Conservation (phyloP, 2,797 vertebrate genomes). For the Merluccius polli region DNA sequence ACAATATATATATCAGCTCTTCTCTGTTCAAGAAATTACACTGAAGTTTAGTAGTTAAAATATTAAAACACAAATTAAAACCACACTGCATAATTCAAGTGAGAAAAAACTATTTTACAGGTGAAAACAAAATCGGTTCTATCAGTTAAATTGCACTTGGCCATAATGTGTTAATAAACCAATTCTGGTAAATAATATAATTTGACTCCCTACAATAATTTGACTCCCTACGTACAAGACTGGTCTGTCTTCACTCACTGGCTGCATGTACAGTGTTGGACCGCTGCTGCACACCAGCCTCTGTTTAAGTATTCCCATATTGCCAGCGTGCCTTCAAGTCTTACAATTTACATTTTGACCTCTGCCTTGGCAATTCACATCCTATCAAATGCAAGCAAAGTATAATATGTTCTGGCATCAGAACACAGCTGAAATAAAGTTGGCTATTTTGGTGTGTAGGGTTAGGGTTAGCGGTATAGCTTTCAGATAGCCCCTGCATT, state of each 20-base stretch:
- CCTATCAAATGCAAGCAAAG: constrained; percentile 43
- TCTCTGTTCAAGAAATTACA: not conserved
- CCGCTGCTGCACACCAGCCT: constrained; percentile 38
- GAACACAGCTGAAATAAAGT: constrained; percentile 52
- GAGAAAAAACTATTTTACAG: not conserved
- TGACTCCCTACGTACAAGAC: constrained; percentile 26
- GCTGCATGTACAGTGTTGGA: constrained; percentile 21
- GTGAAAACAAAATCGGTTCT: not conserved
- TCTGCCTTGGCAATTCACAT: constrained; percentile 47
- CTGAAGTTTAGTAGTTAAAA: not conserved
- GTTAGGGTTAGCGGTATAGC: too few relatives aligned
- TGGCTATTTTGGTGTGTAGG: constrained; percentile 23
- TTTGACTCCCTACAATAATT: constrained; percentile 40
- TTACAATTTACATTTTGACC: constrained; percentile 52
- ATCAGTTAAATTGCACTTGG: not conserved
- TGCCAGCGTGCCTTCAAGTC: constrained; percentile 44
- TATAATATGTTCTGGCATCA: constrained; percentile 51
- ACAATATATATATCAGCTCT: not conserved
- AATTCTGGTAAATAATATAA: constrained; percentile 40
- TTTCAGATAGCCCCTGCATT: constrained; percentile 18
- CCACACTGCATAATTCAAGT: not conserved
- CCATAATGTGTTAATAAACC: constrained; percentile 19
- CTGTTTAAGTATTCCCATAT: constrained; percentile 63
- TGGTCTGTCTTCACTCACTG: constrained; percentile 25
- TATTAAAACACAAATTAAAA: not conserved